Conservation (phyloP, 2,797 vertebrate species). For the Astyanax mexicanus region DNA sequence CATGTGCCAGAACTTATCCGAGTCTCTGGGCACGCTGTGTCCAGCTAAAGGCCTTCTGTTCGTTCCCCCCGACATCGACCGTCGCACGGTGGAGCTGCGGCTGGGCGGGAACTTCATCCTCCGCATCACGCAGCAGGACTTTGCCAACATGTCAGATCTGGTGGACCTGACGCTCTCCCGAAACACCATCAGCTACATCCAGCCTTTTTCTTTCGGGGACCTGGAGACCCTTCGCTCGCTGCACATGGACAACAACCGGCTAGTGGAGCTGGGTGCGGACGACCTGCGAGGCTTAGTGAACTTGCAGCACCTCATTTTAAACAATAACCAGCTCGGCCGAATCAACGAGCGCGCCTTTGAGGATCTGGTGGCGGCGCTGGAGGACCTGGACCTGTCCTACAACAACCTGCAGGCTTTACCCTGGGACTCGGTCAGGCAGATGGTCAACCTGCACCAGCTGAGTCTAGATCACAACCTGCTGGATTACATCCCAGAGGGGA, state of each 20-base stretch:
- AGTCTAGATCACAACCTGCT: constrained; percentile 95
- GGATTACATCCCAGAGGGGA: constrained; percentile 91
- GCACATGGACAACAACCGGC: constrained; percentile 91
- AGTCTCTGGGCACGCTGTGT: constrained; percentile 92
- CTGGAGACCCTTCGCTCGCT: constrained; percentile 93
- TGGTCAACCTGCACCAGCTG: constrained; percentile 94
- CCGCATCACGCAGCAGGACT: constrained; percentile 89
- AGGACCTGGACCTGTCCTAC: constrained; percentile 94
- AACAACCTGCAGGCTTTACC: constrained; percentile 89
- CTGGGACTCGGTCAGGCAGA: constrained; percentile 88
- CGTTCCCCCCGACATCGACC: constrained; percentile 89
- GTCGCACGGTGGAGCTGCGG: constrained; percentile 91
- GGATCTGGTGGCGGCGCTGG: constrained; percentile 86
- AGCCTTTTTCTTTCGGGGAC: constrained; percentile 92
- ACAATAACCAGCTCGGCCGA: constrained; percentile 94
- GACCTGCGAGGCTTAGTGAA: constrained; percentile 90
- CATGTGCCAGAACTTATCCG: constrained; percentile 92
- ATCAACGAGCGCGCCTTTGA: constrained; percentile 92
- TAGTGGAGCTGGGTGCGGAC: constrained; percentile 87
- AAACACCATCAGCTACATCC: constrained; percentile 93
- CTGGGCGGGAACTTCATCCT: constrained; percentile 94
- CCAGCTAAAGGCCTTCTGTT: constrained; percentile 95
- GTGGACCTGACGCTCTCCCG: constrained; percentile 94
- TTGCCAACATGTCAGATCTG: constrained; percentile 94
- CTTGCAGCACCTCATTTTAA: constrained; percentile 94